Evolutionary conservation across 2,113 vertebrate species (phyloP).

Genomic region (Scalopus aquaticus): DNA sequence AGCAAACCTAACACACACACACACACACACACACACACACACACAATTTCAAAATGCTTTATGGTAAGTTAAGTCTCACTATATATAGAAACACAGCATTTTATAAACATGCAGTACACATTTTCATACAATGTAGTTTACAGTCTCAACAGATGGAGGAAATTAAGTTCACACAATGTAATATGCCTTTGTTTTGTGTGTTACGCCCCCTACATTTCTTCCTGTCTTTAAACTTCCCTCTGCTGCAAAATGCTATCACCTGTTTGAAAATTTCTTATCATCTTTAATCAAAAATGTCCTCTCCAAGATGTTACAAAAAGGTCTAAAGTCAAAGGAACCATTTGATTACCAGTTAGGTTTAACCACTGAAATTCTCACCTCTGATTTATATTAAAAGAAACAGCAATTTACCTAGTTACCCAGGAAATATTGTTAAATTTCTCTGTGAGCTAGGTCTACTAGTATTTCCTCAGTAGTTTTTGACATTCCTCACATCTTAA

Average conservation of each 20-base stretch:
- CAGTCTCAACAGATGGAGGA: not conserved
- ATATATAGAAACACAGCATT: not conserved
- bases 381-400: not conserved
- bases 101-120: slow-evolving; percentile 64
- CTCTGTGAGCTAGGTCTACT: not conserved
- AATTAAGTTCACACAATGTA: not conserved
- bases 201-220: not conserved
- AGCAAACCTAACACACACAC: not conserved
- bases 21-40: too few species aligned
- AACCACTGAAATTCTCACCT: not conserved
- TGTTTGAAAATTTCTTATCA: not conserved
- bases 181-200: not conserved
- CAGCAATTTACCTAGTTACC: not conserved
- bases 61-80: not conserved
- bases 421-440: not conserved
- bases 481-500: slow-evolving; percentile 2
- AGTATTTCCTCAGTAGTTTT: slow-evolving; percentile 15
- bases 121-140: not conserved
- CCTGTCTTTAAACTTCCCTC: not conserved
- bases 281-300: not conserved
- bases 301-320: not conserved
- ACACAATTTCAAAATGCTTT: not conserved
- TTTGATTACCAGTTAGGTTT: not conserved
- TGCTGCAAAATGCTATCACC: not conserved
- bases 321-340: not conserved